Evolutionary conservation across 2,797 vertebrate species (phyloP), one percentile per base, ranked within the genome.

Genomic region (Podarcis siculus): DNA sequence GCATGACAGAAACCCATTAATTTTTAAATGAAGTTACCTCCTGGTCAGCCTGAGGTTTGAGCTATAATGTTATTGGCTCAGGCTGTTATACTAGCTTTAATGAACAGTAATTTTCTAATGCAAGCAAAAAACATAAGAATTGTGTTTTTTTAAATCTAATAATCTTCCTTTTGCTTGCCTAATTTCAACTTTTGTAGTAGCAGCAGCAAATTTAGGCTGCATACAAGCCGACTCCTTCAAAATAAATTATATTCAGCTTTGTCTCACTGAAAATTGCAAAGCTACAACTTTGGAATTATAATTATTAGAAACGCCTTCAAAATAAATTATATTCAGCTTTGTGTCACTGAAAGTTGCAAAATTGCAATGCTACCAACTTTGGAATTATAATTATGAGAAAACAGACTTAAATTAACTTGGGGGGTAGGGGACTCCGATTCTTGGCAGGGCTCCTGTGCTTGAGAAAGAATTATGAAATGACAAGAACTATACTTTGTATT

Each of bases 11-110:
- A 95, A 94, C 86, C 85, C 58, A 89, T 94, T 95, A 93, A 87
- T 69, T 94, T 92, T 90, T 92, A 94, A 94, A 92, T 93, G 77
- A 95, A 93, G 87, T 94, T 94, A 88, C 2, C 10, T 88, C 78
- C 89, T 92, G 45, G 75, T 92, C 42, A 92, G 17, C n/a, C 86
- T 82, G 86, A 92, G 89, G 30, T 91, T 95, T 90, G 75, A 89
- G 75, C 64, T 87, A 27, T 85, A 88, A 58, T 89, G 3, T 76
- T 86, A 81, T 92, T 64, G 90, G 85, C 88, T 83, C 21, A 84
- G 66, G 93, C 88, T 91, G 17, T 93, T 95, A 87, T 85, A 27
- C 83, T 90, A 10, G 58, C 93, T 94, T 86, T 88, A 72, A 2
- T 92, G 82, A 88, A 86, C 49, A 89, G 71, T 92, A 88, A 82